Conservation (phyloP, 2,797 vertebrate species). For the Falco cherrug region DNA sequence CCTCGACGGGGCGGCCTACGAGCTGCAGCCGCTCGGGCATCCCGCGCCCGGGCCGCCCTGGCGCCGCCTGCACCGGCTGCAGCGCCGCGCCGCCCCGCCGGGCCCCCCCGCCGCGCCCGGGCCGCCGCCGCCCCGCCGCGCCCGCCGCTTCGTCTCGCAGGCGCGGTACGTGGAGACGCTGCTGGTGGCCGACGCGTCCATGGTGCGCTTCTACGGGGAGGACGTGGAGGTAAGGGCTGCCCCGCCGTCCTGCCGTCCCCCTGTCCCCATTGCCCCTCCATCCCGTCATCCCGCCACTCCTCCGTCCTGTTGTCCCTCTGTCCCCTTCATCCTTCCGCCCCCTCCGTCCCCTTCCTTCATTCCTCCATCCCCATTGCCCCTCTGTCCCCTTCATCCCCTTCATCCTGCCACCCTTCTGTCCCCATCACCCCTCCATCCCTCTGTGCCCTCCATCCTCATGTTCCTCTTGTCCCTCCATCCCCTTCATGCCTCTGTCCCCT, state of each 20-base stretch:
- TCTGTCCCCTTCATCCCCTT: too few relatives aligned
- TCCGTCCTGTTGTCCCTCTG: not conserved
- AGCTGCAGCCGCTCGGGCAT: conserved; percentile 83
- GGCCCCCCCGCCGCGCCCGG: not conserved
- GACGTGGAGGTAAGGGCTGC: conserved; percentile 87
- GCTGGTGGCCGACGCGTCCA: conserved; percentile 89
- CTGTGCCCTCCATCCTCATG: too few relatives aligned
- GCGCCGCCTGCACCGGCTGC: conserved; percentile 81
- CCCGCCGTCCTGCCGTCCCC: not conserved
- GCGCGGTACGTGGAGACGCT: conserved; percentile 94
- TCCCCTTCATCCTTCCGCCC: not conserved
- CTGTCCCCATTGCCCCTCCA: not conserved
- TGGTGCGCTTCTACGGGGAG: conserved; percentile 90
- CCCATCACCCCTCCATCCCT: not conserved
- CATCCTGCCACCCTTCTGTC: not conserved
- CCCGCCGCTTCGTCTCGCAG: conserved; percentile 86
- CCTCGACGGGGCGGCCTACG: conserved; percentile 83
- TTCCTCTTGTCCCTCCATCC: too few relatives aligned
- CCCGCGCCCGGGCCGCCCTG: conserved; percentile 45
- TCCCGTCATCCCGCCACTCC: too few relatives aligned
- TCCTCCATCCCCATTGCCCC: too few relatives aligned
- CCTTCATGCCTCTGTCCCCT: not conserved
- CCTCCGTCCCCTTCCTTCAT: too few relatives aligned
- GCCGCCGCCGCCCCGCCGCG: not conserved
- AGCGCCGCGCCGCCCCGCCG: conserved; percentile 45